phyloP scores from a whole-genome alignment of 2,888 invertebrate genomes.

The Tenthredo amoena region DNA sequence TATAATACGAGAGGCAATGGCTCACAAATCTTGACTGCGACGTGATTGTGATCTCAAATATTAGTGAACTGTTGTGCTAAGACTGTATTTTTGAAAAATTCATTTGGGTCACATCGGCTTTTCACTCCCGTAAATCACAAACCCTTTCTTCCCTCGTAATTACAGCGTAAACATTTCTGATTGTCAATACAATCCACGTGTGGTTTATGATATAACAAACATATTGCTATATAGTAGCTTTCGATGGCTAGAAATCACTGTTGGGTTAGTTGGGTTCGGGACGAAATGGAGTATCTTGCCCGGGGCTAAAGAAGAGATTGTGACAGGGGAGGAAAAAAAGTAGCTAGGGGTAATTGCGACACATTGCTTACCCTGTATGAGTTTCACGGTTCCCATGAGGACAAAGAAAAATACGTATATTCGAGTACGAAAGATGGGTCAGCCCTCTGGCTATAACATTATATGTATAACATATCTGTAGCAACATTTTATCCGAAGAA shows the following conservation, averaged over 20 bases:
- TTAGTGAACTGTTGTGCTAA: not conserved
- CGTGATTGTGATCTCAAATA: not conserved
- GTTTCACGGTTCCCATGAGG: conserved; percentile 8
- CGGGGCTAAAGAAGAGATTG: not conserved
- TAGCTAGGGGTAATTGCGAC: not conserved
- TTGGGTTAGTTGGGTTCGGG: not conserved
- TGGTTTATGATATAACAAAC: not conserved
- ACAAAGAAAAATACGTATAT: conserved; percentile 8
- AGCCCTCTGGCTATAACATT: not conserved
- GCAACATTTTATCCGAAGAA: not conserved
- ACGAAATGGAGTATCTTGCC: not conserved
- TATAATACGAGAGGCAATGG: not conserved
- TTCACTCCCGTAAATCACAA: not conserved
- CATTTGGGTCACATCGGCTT: not conserved
- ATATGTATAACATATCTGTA: not conserved
- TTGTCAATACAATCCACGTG: not conserved
- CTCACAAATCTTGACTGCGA: not conserved
- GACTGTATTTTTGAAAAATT: not conserved
- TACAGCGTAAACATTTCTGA: not conserved
- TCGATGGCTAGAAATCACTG: conserved; percentile 12
- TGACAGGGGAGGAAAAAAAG: not conserved
- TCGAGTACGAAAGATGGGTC: not conserved
- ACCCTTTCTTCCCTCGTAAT: not conserved
- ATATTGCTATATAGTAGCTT: not conserved
- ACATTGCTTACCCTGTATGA: conserved; percentile 18